Conservation (phyloP, 2,888 invertebrate genomes). For the Eupithecia vulgata region DNA sequence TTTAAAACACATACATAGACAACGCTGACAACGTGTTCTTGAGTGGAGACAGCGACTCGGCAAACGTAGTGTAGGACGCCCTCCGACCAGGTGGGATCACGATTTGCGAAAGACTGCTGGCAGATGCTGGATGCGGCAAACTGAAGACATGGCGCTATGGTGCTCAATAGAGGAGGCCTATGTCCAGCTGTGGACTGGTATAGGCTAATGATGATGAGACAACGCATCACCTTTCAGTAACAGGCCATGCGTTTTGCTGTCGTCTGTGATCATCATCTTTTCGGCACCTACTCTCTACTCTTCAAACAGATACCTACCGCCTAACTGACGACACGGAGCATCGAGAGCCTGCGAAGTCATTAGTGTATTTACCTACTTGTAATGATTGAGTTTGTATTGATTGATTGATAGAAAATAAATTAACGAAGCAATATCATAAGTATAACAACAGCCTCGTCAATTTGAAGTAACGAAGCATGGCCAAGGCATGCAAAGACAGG, state of each 20-base stretch:
- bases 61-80: no score
- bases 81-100: no score
- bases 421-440: conserved; percentile 4
- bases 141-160: no score
- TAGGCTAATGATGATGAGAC: no score
- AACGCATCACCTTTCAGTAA: not conserved
- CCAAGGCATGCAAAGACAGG: conserved; percentile 49
- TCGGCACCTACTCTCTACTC: not conserved
- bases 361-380: not conserved
- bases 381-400: not conserved
- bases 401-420: not conserved
- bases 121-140: no score
- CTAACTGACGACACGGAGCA: not conserved
- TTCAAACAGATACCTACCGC: not conserved
- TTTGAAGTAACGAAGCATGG: conserved; percentile 48
- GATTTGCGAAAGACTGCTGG: no score
- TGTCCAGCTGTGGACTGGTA: no score
- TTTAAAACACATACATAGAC: not conserved
- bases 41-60: no score
- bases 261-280: not conserved
- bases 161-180: no score
- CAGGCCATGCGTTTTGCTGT: not conserved
- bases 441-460: conserved; percentile 14
- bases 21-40: no score
- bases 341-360: not conserved